Conservation (phyloP, 2,113 vertebrate genomes). For the Ceyx margarethae region DNA sequence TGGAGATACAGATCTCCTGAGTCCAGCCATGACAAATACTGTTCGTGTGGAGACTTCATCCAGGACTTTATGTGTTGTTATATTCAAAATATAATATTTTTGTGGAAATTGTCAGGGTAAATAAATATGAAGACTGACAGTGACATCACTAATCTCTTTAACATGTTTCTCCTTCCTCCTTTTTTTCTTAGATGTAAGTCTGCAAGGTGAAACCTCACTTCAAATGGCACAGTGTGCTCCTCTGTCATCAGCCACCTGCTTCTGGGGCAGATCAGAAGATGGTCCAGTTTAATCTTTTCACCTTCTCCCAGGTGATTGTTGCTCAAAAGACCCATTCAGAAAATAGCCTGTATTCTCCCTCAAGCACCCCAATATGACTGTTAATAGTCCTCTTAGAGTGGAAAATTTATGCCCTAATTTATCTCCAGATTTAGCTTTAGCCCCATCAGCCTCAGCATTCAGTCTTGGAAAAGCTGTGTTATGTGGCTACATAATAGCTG, state of each 20-base stretch:
- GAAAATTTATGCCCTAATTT: background rate
- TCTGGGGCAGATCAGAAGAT: background rate
- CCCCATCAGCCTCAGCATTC: background rate
- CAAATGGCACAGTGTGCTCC: background rate
- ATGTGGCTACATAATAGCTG: background rate
- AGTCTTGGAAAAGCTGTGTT: background rate
- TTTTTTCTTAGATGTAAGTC: background rate
- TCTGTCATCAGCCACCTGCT: background rate
- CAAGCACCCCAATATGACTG: background rate
- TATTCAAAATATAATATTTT: background rate
- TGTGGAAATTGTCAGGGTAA: background rate
- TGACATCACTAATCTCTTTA: background rate
- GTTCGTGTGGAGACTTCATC: background rate
- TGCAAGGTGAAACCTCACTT: background rate
- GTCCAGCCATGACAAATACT: background rate
- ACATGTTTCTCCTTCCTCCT: background rate
- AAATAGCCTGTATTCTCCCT: background rate
- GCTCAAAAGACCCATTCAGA: background rate
- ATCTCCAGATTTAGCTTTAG: background rate
- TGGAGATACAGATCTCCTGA: background rate
- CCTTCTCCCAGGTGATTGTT: background rate
- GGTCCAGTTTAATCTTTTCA: background rate
- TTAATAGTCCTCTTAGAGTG: background rate
- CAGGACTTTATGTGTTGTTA: background rate
- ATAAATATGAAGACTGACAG: background rate